A percentile compares a stretch with the other conserved stretches of the same genome.
Evolutionary conservation across 2,113 vertebrate genomes (phyloP).

Genomic region (Mixornis gularis): DNA sequence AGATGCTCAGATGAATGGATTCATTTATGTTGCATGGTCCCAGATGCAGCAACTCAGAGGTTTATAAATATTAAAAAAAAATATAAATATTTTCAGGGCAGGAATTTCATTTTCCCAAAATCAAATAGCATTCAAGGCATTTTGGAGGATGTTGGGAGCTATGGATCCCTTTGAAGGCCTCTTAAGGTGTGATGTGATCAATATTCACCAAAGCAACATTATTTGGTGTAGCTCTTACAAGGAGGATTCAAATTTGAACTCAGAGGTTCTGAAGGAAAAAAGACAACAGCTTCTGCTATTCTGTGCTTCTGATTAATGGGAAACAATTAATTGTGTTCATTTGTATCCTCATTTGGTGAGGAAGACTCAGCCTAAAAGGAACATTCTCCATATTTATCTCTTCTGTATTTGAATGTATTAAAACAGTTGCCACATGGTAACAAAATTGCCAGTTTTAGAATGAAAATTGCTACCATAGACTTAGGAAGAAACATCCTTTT

Average conservation of each 20-base stretch:
- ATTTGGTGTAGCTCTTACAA: neutral
- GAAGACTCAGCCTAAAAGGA: neutral
- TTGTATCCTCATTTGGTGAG: neutral
- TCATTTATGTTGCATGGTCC: neutral
- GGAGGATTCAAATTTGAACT: neutral
- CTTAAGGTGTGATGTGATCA: neutral
- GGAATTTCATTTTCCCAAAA: neutral
- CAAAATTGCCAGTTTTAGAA: neutral
- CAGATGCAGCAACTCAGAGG: neutral
- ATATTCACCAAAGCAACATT: neutral
- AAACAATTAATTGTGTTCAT: neutral
- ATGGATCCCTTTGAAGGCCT: accelerated
- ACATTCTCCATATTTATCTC: neutral
- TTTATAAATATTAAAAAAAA: neutral
- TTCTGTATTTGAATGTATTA: neutral
- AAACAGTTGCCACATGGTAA: neutral
- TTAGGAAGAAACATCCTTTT: neutral
- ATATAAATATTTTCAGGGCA: neutral
- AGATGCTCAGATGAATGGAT: neutral
- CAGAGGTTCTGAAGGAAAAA: neutral
- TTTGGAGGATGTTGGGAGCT: neutral
- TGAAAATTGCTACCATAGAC: neutral
- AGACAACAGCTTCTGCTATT: neutral
- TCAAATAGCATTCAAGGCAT: neutral
- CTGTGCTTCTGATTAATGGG: neutral